Evolutionary conservation across 2,797 vertebrate species (phyloP).

Genomic region (Typhlichthys subterraneus): DNA sequence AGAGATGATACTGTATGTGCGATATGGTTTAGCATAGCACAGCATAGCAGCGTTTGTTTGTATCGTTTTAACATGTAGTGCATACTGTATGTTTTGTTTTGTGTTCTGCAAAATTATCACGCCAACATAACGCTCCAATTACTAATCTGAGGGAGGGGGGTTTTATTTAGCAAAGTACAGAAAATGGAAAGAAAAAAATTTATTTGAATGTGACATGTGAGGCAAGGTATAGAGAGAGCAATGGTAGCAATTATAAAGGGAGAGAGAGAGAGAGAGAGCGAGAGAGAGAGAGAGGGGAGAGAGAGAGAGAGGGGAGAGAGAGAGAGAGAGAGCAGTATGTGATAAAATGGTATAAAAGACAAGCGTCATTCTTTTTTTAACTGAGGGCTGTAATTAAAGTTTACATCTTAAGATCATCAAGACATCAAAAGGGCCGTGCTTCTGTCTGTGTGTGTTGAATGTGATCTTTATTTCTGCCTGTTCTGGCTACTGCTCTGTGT

Average conservation of each 20-base stretch:
- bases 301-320: constrained; percentile 27
- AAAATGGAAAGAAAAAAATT: no score
- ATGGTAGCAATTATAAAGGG: background rate
- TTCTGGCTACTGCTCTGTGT: no score
- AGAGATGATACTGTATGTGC: constrained; percentile 13
- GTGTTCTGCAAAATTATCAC: no score
- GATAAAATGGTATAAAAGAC: constrained; percentile 14
- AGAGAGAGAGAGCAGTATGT: constrained; percentile 27
- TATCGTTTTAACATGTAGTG: no score
- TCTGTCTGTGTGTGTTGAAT: constrained; percentile 26
- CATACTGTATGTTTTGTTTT: no score
- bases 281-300: constrained; percentile 53
- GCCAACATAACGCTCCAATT: no score
- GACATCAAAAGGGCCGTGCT: constrained; percentile 59
- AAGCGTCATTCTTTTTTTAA: constrained; percentile 50
- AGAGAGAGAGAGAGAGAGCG: constrained; percentile 40
- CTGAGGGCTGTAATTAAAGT: constrained; percentile 65
- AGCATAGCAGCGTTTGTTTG: constrained; percentile 14
- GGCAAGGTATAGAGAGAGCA: background rate
- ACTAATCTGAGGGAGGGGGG: no score
- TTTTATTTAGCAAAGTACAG: no score
- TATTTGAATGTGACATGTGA: background rate
- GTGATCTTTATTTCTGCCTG: background rate
- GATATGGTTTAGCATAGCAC: background rate
- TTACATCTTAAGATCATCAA: constrained; percentile 51